Evolutionary conservation across 2,113 vertebrate species (phyloP).

Genomic region (Sus scrofa): DNA sequence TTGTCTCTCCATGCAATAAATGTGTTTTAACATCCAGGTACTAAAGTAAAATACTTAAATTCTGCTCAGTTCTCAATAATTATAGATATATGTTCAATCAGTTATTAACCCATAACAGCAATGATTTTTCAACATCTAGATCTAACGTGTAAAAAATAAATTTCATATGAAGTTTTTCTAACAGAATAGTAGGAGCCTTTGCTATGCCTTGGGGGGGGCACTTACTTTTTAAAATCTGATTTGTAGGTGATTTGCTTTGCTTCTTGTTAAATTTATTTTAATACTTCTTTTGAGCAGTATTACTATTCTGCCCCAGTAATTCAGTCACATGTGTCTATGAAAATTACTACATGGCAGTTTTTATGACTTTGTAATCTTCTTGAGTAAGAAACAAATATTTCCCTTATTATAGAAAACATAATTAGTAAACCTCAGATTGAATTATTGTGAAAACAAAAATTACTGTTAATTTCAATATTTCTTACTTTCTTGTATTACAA

Average conservation of each 20-base stretch:
- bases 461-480: neutral
- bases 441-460: neutral
- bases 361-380: conserved; percentile 34
- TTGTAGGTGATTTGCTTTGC: neutral
- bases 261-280: conserved; percentile 64
- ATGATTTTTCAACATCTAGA: neutral
- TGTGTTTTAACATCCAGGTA: neutral
- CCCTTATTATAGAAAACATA: neutral
- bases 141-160: neutral
- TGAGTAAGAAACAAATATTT: conserved; percentile 52
- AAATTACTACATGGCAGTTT: conserved; percentile 54
- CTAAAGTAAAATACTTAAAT: neutral
- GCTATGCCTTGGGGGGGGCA: neutral
- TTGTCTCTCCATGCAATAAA: neutral
- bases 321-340: neutral
- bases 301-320: conserved; percentile 51
- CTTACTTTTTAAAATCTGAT: too few relatives aligned
- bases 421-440: conserved; percentile 60
- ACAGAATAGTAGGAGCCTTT: neutral
- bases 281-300: neutral
- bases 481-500: neutral
- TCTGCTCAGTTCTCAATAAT: neutral
- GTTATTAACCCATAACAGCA: neutral
- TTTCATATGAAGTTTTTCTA: neutral
- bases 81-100: neutral